phyloP scores from a whole-genome alignment of 2,888 invertebrate genomes.

The Sphaeridia pumilis region DNA sequence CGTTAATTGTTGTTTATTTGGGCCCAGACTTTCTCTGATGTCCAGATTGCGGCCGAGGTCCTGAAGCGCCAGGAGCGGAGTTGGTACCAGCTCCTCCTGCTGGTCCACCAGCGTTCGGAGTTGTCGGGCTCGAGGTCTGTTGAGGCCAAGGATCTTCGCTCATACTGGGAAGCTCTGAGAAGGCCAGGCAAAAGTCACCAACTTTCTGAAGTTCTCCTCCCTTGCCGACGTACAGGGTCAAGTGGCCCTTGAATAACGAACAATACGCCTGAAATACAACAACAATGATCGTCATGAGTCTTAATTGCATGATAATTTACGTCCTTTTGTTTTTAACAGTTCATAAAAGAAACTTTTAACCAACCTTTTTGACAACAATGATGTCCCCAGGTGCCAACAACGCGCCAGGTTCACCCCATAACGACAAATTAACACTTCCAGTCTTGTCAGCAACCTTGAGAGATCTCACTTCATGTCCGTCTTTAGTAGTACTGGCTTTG shows the following conservation, averaged over 20 bases:
- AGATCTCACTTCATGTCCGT: conserved; percentile 88
- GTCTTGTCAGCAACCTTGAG: conserved; percentile 86
- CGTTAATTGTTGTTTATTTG: too few relatives aligned
- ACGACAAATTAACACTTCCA: conserved; percentile 82
- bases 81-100: neutral
- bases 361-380: conserved; percentile 42
- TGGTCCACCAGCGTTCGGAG: too few relatives aligned
- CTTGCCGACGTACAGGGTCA: conserved; percentile 88
- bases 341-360: conserved; percentile 26
- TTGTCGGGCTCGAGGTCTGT: neutral
- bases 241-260: conserved; percentile 73
- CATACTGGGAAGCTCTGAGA: conserved; percentile 87
- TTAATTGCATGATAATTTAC: too few relatives aligned
- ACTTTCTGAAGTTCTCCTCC: conserved; percentile 86
- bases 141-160: conserved; percentile 55
- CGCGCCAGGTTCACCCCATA: conserved; percentile 94
- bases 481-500: conserved; percentile 62
- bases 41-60: too few relatives aligned
- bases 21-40: too few relatives aligned
- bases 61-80: too few relatives aligned
- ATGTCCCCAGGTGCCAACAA: conserved; percentile 47
- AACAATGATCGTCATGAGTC: too few relatives aligned
- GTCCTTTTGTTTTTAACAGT: too few relatives aligned
- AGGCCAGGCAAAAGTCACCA: conserved; percentile 91
- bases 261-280: conserved; percentile 63